A percentile compares a stretch with the other conserved stretches of the same genome.
Conservation (phyloP, 2,888 invertebrate species). For the Leptinotarsa rubiginosa region DNA sequence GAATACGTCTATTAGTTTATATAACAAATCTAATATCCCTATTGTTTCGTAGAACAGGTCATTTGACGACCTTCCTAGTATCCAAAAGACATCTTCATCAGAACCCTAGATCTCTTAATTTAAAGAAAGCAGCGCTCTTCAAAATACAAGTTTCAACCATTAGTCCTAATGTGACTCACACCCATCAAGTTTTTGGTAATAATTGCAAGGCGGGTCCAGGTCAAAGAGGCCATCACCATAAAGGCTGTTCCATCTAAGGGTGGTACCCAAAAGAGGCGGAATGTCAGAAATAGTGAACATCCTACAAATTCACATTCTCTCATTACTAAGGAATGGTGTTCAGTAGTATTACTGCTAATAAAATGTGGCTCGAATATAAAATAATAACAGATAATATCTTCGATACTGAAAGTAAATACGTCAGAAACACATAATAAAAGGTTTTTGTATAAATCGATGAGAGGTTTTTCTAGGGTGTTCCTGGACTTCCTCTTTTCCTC, state of each 20-base stretch:
- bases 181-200: conserved; percentile 25
- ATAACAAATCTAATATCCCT: neutral
- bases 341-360: neutral
- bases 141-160: neutral
- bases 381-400: too few species aligned
- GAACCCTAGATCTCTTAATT: neutral
- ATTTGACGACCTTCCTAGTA: neutral
- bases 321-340: neutral
- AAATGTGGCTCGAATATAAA: too few species aligned
- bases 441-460: too few species aligned
- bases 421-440: too few species aligned
- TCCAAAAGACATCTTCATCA: neutral
- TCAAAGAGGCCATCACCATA: conserved; percentile 40
- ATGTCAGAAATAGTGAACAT: conserved; percentile 19
- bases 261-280: conserved; percentile 52
- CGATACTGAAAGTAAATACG: too few species aligned
- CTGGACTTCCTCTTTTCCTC: too few species aligned
- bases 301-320: neutral
- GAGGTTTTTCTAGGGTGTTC: too few species aligned
- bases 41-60: neutral
- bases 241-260: conserved; percentile 46
- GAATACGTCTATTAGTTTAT: too few species aligned
- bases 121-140: neutral
- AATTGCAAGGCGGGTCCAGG: conserved; percentile 42
- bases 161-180: conserved; percentile 13